Evolutionary conservation across 2,888 invertebrate species (phyloP).

Genomic region (Stenoptilia bipunctidactyla): DNA sequence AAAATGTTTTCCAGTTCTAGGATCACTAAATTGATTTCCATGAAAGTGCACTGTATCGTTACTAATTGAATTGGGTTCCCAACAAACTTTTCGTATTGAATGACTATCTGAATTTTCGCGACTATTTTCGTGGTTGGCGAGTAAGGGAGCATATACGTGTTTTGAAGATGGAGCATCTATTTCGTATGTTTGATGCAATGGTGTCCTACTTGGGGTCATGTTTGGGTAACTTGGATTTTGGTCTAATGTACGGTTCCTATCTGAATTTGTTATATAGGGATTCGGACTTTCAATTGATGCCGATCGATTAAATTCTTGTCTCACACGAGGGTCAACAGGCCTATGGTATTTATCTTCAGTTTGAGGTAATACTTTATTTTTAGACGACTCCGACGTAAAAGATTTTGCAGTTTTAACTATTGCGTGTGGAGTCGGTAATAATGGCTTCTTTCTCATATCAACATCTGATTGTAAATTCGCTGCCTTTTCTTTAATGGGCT

Average conservation of each 20-base stretch:
- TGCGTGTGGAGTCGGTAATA: conserved; percentile 7
- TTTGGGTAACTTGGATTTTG: conserved; percentile 14
- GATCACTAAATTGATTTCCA: background rate
- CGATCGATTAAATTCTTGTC: conserved; percentile 27
- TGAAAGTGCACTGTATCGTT: background rate
- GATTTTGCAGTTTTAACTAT: conserved; percentile 1
- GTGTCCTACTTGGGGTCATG: conserved; percentile 32
- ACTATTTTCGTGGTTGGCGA: conserved; percentile 15
- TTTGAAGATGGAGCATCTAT: conserved; percentile 26
- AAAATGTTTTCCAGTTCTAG: background rate
- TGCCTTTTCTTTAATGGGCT: conserved; percentile 33
- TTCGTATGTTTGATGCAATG: conserved; percentile 30
- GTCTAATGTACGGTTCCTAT: conserved; percentile 20
- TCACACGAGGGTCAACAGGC: conserved; percentile 36
- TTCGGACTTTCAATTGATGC: conserved; percentile 22
- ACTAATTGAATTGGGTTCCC: conserved; percentile 14
- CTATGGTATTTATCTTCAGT: conserved; percentile 5
- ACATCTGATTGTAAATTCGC: conserved; percentile 30
- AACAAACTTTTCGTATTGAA: conserved; percentile 10
- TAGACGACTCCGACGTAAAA: too few species aligned
- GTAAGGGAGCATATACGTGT: conserved; percentile 44
- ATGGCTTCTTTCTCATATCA: conserved; percentile 37
- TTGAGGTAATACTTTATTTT: background rate
- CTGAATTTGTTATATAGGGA: conserved; percentile 20
- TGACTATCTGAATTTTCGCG: conserved; percentile 22